Evolutionary conservation across 2,888 invertebrate genomes (phyloP), one percentile per base, ranked within the genome.

Genomic region (Pseudanteris insignis): DNA sequence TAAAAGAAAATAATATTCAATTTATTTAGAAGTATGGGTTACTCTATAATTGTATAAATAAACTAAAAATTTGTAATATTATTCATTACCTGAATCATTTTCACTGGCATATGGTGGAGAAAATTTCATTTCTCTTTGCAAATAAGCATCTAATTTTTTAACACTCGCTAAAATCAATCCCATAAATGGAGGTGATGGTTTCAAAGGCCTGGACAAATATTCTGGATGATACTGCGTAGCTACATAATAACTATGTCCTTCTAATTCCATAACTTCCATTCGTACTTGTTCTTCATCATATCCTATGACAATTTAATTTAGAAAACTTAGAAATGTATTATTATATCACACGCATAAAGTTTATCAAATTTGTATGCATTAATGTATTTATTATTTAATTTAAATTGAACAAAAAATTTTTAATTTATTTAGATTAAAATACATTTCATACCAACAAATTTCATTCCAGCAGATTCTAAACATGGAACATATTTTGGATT

Each of bases 221-320:
- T 99, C 99, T 0, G 99, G 99, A 81, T 99, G 99, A 82, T 91
- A 99, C 81, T 99, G 99, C 1, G 96, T 96, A 0, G 92, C 92
- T 2, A 97, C 91, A 77, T 91, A 99, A 81, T 91, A 99, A 0
- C 91, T 92, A 81, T 99, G 98, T 40, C 84, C 86, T 46, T 88
- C 86, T n/a, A 98, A 82, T 73, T 94, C 90, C 36, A 95, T 86
- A 21, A 98, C 90, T 82, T 99, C 98, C 97, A 99, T 98, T 21
- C 99, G 86, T 53, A 88, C 85, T 46, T 88, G 86, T 7, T 89
- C 88, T n/a, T 86, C 86, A 77, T 96, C 95, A 41, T 87, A 88
- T 26, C 86, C 85, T 83, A n/a, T n/a, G n/a, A n/a, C n/a, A n/a
- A n/a, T n/a, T n/a, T n/a, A n/a, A n/a, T n/a, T n/a, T n/a, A n/a